Evolutionary conservation across 2,113 vertebrate species (phyloP), one percentile per base, ranked within the genome.

Genomic region (Syrmaticus mikado): DNA sequence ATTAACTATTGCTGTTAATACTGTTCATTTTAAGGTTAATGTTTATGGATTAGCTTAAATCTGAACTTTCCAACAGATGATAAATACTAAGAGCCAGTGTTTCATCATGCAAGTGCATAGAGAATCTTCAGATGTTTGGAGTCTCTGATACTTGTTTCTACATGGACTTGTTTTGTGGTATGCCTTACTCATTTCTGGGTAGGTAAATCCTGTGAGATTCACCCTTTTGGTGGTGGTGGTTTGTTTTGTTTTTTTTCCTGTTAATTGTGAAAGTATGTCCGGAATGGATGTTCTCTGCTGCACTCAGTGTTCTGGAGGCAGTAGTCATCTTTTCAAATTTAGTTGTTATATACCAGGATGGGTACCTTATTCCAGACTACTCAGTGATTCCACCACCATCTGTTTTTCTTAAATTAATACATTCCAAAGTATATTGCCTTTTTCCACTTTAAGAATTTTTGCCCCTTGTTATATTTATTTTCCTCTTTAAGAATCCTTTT

Each of bases 21-120:
- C 38, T 90, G 34, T 96, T 93, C 72, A 81, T 92, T 95, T 60
- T 57, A 94, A 90, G 93, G n/a, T 73, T 93, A 43, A 80, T 95
- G 38, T 89, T 85, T 78, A 13, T 81, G 36, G 36, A 5, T 96
- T 96, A 83, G 14, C 12, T 96, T 81, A 64, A 79, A 87, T 57
- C 50, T 67, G 80, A 74, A 75, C 71, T 92, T 95, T 76, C 28
- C 64, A 68, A 45, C 45, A 73, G n/a, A 46, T 87, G 32, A 18
- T 87, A 58, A 70, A 96, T 30, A 82, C 41, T 86, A 85, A 81
- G 61, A 97, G 70, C 80, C 71, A 66, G 55, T 90, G 68, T 85
- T 93, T 89, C 89, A 74, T 85, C 34, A 38, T 82, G 50, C 67
- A 48, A 74, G 10, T 50, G 52, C 41, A 70, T 75, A 30, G 71